Evolutionary conservation across 2,797 vertebrate genomes (phyloP), one percentile per base, ranked within the genome.

Genomic region (Callimico goeldii): DNA sequence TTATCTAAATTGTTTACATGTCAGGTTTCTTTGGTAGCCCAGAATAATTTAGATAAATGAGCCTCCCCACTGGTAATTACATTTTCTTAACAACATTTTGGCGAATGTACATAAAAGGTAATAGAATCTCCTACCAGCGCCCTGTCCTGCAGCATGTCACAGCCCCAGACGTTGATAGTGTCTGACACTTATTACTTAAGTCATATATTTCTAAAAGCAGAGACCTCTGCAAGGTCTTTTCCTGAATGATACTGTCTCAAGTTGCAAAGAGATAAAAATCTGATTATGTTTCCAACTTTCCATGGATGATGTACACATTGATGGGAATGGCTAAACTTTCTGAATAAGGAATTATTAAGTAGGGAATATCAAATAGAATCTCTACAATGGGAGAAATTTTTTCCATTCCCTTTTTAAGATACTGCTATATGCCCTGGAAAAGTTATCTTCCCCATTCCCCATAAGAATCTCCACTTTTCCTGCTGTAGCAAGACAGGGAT

Each of bases 11-110:
- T 97, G 96, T 98, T 98, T 98, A 93, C 46, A 79, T 85, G 50
- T 97, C 97, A 98, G 88, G 85, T 97, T 98, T 98, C 90, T 97
- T 97, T 97, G 96, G 95, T 97, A 98, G 96, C 76, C 61, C 94
- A 96, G 97, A 97, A 80, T 98, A 98, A 99, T 98, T 98, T 95
- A 97, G 97, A 99, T 97, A 98, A 98, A 99, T 98, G 98, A 98
- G 90, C 94, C 94, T 98, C 98, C 97, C 76, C 94, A 24, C 24
- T 91, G 76, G 83, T 98, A 98, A 99, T 98, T 98, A 50, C 96
- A 98, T 99, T 99, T 98, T 88, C 85, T 97, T 98, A 98, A 98
- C 97, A 96, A 97, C 91, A 95, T 98, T 98, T 98, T 95, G 94
- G 94, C 76, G 93, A 97, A 97, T 97, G 97, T 97, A 98, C 98